A percentile compares a stretch with the other conserved stretches of the same genome.
phyloP scores from a whole-genome alignment of 2,888 invertebrate species.

The Hermaeophaga mercurialis region DNA sequence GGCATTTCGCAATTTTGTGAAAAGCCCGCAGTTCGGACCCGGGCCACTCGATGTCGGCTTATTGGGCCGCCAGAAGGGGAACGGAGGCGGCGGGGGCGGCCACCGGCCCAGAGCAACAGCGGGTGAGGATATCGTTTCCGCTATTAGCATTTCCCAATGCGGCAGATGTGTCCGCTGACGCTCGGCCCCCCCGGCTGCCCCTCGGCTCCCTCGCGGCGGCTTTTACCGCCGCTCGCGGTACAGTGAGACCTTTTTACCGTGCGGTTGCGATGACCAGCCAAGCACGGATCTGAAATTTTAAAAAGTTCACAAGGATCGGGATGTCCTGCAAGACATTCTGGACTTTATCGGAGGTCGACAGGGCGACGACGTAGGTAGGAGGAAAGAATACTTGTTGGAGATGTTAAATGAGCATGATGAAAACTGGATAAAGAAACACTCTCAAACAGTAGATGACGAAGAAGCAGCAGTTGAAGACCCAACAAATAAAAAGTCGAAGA shows the following conservation, averaged over 20 bases:
- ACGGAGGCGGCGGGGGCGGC: slow-evolving; percentile 27
- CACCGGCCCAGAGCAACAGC: slow-evolving; percentile 30
- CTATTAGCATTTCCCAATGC: slow-evolving; percentile 52
- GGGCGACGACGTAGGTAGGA: too few species aligned
- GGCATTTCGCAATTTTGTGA: slow-evolving; percentile 35
- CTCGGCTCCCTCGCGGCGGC: slow-evolving; percentile 13
- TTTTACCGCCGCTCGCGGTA: slow-evolving; percentile 1
- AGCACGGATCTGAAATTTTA: too few species aligned
- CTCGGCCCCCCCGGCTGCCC: slow-evolving; percentile 20
- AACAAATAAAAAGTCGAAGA: too few species aligned
- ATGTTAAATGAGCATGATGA: too few species aligned
- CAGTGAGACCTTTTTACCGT: not conserved
- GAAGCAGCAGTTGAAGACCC: too few species aligned
- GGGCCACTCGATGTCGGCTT: slow-evolving; percentile 28
- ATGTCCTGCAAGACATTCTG: too few species aligned
- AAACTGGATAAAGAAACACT: too few species aligned
- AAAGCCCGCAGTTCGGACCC: slow-evolving; percentile 26
- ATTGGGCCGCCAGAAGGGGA: slow-evolving; percentile 31
- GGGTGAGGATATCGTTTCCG: slow-evolving; percentile 49
- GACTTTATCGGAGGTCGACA: too few species aligned
- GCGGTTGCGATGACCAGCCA: not conserved
- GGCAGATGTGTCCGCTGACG: slow-evolving; percentile 49
- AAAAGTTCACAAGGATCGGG: too few species aligned
- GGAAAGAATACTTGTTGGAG: too few species aligned
- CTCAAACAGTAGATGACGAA: too few species aligned